These are phyloP conservation scores for Protobothrops mucrosquamatus DNA, from an alignment of 2,113 vertebrate genomes.

Conservation along the genomic window DNA sequence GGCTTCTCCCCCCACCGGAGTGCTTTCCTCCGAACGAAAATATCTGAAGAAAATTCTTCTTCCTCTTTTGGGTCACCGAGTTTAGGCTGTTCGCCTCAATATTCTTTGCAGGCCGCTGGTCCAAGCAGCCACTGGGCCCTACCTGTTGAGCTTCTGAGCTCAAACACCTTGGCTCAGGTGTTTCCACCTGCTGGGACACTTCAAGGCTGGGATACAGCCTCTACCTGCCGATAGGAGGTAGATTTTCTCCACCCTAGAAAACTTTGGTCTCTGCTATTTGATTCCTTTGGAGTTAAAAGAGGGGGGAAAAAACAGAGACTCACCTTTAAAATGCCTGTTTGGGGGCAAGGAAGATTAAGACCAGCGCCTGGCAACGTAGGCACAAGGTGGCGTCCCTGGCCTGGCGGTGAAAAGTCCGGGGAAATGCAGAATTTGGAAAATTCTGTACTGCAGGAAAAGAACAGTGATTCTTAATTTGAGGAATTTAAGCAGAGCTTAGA, in stretches of 20 bases:
- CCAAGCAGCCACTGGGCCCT: background rate
- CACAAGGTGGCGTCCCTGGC: background rate
- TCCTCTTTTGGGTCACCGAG: background rate
- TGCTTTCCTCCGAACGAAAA: background rate
- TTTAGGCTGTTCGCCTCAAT: background rate
- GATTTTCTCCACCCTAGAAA: background rate
- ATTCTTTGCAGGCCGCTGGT: background rate
- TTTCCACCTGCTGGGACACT: background rate
- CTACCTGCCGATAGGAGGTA: background rate
- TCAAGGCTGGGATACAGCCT: background rate
- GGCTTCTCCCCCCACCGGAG: background rate
- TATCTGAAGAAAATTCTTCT: background rate
- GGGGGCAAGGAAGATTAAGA: background rate
- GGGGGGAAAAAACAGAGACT: accelerated
- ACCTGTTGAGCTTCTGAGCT: background rate
- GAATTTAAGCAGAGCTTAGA: background rate
- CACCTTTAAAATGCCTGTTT: background rate
- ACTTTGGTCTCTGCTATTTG: background rate
- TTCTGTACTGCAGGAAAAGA: background rate
- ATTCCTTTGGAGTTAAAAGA: background rate
- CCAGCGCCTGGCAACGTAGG: background rate
- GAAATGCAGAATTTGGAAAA: background rate
- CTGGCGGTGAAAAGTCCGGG: too few species aligned
- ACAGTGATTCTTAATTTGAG: background rate
- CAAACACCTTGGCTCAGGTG: background rate